phyloP scores from a whole-genome alignment of 2,797 vertebrate genomes.

The Sebastes vulpes region DNA sequence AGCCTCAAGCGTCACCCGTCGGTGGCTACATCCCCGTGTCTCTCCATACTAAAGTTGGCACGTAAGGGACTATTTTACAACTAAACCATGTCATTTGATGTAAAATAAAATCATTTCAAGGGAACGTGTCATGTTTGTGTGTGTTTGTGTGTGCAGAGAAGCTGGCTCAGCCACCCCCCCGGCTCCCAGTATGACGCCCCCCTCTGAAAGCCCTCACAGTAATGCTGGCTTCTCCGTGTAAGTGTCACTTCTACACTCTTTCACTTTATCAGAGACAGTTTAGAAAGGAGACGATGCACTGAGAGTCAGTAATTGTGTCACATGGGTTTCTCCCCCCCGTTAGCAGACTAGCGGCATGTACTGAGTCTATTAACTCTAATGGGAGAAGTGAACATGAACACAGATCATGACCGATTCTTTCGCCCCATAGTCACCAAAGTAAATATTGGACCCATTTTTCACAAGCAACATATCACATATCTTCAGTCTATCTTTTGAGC shows the following conservation, averaged over 20 bases:
- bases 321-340: too few relatives aligned
- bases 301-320: too few relatives aligned
- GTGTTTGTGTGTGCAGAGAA: conserved; percentile 61
- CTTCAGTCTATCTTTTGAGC: too few relatives aligned
- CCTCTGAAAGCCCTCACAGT: conserved; percentile 15
- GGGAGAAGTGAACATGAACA: too few relatives aligned
- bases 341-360: too few relatives aligned
- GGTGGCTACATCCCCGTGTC: conserved; percentile 74
- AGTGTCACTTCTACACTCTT: conserved; percentile 29
- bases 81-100: background rate
- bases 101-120: background rate
- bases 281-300: too few relatives aligned
- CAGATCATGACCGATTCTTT: too few relatives aligned
- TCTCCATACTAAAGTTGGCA: conserved; percentile 75
- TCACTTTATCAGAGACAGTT: background rate
- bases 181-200: background rate
- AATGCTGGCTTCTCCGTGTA: conserved; percentile 36
- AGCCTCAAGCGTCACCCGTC: background rate
- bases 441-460: too few relatives aligned
- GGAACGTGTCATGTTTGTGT: background rate
- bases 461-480: too few relatives aligned
- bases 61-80: conserved; percentile 61
- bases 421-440: too few relatives aligned
- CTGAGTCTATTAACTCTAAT: too few relatives aligned
- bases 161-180: background rate